Base-by-base conservation (phyloP, 1,140 invertebrate genomes). In the Drosophila bocqueti region DNA sequence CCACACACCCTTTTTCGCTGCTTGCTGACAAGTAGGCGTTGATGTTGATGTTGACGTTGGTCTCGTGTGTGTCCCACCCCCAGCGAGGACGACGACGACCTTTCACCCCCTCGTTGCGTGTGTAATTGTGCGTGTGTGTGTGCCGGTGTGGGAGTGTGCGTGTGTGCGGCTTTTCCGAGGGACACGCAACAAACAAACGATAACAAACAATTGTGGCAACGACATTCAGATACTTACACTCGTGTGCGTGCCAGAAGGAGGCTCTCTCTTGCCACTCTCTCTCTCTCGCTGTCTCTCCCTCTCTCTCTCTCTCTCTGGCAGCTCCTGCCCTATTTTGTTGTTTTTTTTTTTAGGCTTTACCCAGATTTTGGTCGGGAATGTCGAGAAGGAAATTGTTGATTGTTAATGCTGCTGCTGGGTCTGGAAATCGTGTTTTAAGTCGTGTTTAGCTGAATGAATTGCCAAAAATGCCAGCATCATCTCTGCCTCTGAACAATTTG, bases 21-120 rank as follows among this genome's bases (percentile, higher is more conserved):
- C 21, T 24, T 21, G 71, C 71, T 78, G 75, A 78, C 75, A 78
- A 78, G 75, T 78, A 78, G 75, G 75, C 75, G 75, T 78, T 78
- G 75, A 78, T 77, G 74, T 77, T 77, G 75, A 68, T 78, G 75
- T 78, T 78, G 75, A 78, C 75, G 75, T 78, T 78, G 75, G 75
- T 78, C 75, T 78, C 75, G 75, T 78, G 75, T 78, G 75, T 67
- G 75, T 77, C 43, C 66, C 64, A 42, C 29, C 65, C 36, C 16
- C 42, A 66, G 18, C 26, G 57, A 5, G 38, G n/a, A 4, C 52
- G 18, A 43, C 42, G 36, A 7, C 55, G 38, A 13, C 57, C 64
- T 34, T 34, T 29, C 63, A 36, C 45, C 29, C 43, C 29, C 64
- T 21, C 75, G 36, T 78, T 78, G 75, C 75, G 75, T 78, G 75